A percentile compares a stretch with the other conserved stretches of the same genome.
These are phyloP conservation scores for Zaprionus taronus DNA, from an alignment of 1,140 invertebrate species.

Conservation along the genomic window DNA sequence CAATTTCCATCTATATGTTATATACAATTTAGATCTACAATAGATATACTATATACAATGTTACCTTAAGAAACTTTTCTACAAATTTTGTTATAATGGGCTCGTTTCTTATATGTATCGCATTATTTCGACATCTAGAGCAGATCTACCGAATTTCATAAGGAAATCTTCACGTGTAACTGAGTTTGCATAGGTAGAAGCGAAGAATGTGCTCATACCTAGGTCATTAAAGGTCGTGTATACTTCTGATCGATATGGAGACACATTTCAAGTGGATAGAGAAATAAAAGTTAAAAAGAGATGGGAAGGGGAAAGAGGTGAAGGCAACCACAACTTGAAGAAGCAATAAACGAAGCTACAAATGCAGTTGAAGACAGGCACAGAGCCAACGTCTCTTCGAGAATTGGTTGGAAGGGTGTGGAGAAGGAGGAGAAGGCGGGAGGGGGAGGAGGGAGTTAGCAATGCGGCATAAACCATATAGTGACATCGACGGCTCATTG, in stretches of 20 bases:
- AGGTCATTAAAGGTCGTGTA: not conserved
- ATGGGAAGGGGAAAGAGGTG: not conserved
- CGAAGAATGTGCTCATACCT: not conserved
- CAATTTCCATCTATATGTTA: too few relatives aligned
- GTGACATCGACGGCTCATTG: conserved; percentile 21
- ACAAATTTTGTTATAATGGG: too few relatives aligned
- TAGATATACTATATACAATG: too few relatives aligned
- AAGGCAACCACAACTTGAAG: not conserved
- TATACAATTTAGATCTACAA: too few relatives aligned
- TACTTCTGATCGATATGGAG: not conserved
- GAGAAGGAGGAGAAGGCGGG: not conserved
- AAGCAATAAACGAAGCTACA: not conserved
- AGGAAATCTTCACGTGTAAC: not conserved
- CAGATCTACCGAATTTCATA: not conserved
- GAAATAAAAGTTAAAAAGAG: not conserved
- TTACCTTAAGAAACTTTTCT: too few relatives aligned
- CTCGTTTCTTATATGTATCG: too few relatives aligned
- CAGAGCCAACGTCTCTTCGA: not conserved
- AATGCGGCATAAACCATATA: conserved; percentile 35
- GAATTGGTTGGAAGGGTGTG: not conserved
- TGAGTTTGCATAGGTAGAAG: not conserved
- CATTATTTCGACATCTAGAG: not conserved
- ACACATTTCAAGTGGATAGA: not conserved
- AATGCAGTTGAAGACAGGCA: not conserved
- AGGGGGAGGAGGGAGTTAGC: not conserved